Evolutionary conservation across 1,140 invertebrate species (phyloP), one percentile per base, ranked within the genome.

Genomic region (Aradophagus sp.): DNA sequence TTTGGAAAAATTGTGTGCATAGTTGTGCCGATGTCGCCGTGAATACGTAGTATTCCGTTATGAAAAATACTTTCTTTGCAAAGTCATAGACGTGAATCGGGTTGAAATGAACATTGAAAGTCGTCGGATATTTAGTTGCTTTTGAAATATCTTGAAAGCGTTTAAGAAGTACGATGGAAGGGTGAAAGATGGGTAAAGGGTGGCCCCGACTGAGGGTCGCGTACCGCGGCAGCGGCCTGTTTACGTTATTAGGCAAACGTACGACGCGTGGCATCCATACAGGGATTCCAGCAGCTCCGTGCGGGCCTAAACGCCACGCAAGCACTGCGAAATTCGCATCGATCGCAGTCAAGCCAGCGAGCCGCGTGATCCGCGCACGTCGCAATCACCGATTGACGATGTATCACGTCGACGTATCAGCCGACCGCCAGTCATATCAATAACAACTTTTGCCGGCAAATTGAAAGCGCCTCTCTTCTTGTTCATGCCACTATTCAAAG

Each of bases 161-260:
- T 58, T 68, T 53, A 44, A 58, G 63, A 62, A 74, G 70, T 67
- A 59, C 53, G 56, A 61, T 44, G 34, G 58, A 56, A 61, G 38
- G 39, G 29, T 29, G 52, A 74, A 73, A 29, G 39, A 76, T 65
- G 13, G 36, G 50, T 63, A 65, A 35, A 48, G 39, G 47, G 48
- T 39, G 13, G 31, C 41, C 52, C 13, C 23, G 58, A 45, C 66
- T 35, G 63, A 73, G 63, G 63, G 62, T 52, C 62, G n/a, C n/a
- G n/a, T n/a, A n/a, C 19, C 34, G 35, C 38, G n/a, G 26, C 14
- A 56, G 7, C 17, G 69, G 55, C 68, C 23, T 80, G 74, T 78
- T 81, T 80, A 78, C 73, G 75, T 80, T 81, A 82, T 81, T 77
- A 81, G 80, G 79, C 77, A 82, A 81, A 80, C 80, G 77, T 74